These are phyloP conservation scores for Poecilobothrus nobilitatus DNA, from an alignment of 2,888 invertebrate species.

Conservation along the genomic window DNA sequence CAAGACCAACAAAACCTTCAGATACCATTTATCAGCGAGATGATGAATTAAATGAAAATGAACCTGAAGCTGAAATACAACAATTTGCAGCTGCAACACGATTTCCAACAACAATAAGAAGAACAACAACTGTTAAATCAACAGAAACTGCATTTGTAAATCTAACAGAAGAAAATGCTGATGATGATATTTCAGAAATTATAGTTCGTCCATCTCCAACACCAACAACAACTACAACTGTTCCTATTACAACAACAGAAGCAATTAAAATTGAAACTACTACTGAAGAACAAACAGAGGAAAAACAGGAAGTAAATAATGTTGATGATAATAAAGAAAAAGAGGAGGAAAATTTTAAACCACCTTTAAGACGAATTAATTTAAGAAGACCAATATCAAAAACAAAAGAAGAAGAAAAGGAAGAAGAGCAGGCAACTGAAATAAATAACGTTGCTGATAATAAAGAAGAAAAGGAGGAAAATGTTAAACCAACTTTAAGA, in stretches of 20 bases:
- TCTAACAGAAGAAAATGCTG: background rate
- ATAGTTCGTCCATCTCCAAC: background rate
- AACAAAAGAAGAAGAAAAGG: background rate
- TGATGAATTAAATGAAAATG: no score
- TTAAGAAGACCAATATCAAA: background rate
- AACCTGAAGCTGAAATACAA: no score
- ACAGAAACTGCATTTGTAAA: background rate
- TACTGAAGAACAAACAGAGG: background rate
- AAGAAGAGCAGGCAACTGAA: background rate
- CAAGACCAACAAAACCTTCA: background rate
- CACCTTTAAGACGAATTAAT: background rate
- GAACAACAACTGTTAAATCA: no score
- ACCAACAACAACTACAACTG: background rate
- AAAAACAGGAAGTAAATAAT: no score
- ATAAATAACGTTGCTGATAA: no score
- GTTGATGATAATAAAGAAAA: no score
- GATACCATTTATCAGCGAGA: no score
- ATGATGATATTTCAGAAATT: background rate
- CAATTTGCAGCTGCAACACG: background rate
- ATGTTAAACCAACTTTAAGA: background rate
- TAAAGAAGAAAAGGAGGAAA: background rate
- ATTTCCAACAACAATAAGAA: background rate
- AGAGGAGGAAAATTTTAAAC: background rate
- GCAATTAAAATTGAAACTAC: background rate
- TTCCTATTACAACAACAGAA: background rate